phyloP scores from a whole-genome alignment of 2,797 vertebrate species.

The Coluber constrictor region DNA sequence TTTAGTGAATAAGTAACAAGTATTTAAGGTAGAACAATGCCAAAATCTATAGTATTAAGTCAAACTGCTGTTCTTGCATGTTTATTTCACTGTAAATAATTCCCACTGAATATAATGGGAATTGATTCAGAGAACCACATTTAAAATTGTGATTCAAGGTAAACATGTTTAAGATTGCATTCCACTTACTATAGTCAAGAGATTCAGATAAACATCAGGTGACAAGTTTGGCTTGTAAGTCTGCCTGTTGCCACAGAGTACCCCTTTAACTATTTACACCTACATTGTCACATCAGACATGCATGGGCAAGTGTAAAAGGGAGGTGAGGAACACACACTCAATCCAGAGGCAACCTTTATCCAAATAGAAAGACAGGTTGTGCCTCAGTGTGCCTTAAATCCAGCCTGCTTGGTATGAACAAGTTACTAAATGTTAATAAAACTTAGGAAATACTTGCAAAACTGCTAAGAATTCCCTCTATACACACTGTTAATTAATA shows the following conservation, averaged over 20 bases:
- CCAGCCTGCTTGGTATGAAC: conserved; percentile 14
- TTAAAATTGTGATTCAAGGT: neutral
- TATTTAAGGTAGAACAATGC: conserved; percentile 1
- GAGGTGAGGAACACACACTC: conserved; percentile 37
- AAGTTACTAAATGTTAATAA: neutral
- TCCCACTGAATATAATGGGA: neutral
- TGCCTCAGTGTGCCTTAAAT: conserved; percentile 23
- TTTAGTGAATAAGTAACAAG: neutral
- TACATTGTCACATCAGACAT: conserved; percentile 39
- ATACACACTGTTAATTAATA: neutral
- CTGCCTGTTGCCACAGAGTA: conserved; percentile 16
- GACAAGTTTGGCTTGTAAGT: conserved; percentile 48
- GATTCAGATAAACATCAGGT: conserved; percentile 40
- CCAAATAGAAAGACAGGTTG: conserved; percentile 7
- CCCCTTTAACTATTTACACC: conserved; percentile 27
- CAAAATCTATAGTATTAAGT: neutral
- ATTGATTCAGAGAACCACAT: neutral
- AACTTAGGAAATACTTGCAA: neutral
- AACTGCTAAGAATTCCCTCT: conserved; percentile 6
- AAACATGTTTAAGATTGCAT: neutral
- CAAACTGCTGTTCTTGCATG: neutral
- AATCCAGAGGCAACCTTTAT: conserved; percentile 30
- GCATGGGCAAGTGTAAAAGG: conserved; percentile 48
- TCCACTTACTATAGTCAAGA: conserved; percentile 31
- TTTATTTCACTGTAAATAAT: neutral